Evolutionary conservation across 2,113 vertebrate species (phyloP).

Genomic region (Catharus fuscescens): DNA sequence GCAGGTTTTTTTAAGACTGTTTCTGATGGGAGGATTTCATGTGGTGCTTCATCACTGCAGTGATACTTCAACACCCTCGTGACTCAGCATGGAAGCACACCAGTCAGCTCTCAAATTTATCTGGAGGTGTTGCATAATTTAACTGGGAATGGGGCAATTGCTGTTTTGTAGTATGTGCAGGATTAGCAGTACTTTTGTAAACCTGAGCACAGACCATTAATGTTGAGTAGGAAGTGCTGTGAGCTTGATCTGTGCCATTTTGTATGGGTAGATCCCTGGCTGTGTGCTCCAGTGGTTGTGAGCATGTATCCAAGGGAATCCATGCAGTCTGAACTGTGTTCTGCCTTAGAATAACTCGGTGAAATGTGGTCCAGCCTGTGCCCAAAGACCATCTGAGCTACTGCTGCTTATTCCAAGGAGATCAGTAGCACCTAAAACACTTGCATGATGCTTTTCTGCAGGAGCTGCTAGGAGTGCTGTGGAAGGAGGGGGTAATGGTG

Average conservation of each 20-base stretch:
- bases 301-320: not conserved
- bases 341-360: not conserved
- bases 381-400: not conserved
- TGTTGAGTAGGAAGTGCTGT: not conserved
- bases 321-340: not conserved
- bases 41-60: not conserved
- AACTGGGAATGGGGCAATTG: not conserved
- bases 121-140: constrained; percentile 25
- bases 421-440: not conserved
- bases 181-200: not conserved
- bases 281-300: not conserved
- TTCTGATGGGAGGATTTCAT: constrained; percentile 27
- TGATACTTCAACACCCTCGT: constrained; percentile 4
- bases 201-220: not conserved
- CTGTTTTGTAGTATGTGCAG: not conserved
- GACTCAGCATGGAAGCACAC: constrained; percentile 38
- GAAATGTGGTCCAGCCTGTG: not conserved
- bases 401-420: not conserved
- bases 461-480: not conserved
- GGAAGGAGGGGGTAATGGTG: not conserved
- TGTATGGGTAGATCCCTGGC: not conserved
- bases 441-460: not conserved
- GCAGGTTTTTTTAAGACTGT: not conserved
- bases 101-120: not conserved
- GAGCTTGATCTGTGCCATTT: not conserved